Percentiles rank a stretch among this genome's conserved stretches.
These are phyloP conservation scores for Pygoscelis antarcticus DNA, from an alignment of 2,113 vertebrate species.

Conservation along the genomic window DNA sequence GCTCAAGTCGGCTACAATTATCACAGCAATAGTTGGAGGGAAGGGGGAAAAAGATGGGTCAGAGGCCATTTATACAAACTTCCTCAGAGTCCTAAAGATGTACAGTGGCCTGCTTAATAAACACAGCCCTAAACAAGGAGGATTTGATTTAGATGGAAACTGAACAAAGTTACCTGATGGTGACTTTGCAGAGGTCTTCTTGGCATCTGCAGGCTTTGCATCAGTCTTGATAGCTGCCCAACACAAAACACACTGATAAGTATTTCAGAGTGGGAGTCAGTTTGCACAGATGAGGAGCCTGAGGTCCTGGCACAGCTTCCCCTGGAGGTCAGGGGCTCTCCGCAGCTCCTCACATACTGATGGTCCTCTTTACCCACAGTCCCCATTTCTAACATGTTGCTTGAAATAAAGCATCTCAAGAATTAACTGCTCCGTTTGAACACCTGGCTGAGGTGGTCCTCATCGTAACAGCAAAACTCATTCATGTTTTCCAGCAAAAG, in stretches of 20 bases:
- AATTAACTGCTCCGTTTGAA: rapidly evolving
- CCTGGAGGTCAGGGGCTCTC: neutral
- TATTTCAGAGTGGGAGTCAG: neutral
- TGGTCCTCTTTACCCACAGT: neutral
- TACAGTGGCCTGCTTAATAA: rapidly evolving
- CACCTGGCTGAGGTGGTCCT: neutral
- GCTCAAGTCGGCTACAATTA: constrained; percentile 44
- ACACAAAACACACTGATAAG: neutral
- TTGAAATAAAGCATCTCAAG: neutral
- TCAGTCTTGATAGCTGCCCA: constrained; percentile 86
- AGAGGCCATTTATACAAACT: rapidly evolving
- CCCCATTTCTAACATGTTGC: neutral
- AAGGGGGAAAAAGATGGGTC: neutral
- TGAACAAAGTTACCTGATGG: constrained; percentile 76
- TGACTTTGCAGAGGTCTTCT: constrained; percentile 81
- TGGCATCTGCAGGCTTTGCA: constrained; percentile 80
- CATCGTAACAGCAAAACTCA: neutral
- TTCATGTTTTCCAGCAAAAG: rapidly evolving
- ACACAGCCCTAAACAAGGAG: neutral
- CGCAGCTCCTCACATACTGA: rapidly evolving
- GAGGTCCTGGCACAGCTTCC: neutral
- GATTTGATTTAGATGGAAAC: neutral
- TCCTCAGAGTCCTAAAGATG: rapidly evolving
- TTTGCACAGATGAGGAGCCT: neutral
- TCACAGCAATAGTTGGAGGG: neutral